Evolutionary conservation across 1,140 invertebrate species (phyloP).

Genomic region (Rhopalosiphum padi): DNA sequence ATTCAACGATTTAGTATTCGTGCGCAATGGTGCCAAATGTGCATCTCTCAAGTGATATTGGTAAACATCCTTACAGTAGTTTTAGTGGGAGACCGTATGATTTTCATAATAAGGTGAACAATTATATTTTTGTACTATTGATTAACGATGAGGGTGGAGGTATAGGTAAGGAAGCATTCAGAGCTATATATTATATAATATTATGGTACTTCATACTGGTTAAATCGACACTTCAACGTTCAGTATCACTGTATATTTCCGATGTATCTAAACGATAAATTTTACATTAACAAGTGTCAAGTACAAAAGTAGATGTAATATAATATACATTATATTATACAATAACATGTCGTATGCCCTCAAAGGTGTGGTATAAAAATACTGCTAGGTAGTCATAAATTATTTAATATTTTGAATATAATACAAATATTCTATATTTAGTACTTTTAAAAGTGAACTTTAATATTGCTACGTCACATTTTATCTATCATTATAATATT

Average conservation of each 20-base stretch:
- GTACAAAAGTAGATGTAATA: no score
- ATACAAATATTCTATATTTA: neutral
- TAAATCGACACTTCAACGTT: no score
- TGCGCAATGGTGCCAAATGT: neutral
- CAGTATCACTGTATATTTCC: no score
- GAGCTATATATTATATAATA: no score
- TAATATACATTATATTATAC: neutral
- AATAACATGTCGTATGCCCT: neutral
- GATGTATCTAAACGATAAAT: no score
- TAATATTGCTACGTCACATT: neutral
- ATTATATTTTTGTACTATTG: neutral
- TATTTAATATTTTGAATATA: neutral
- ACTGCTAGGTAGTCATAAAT: neutral
- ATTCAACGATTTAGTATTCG: neutral
- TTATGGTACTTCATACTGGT: no score
- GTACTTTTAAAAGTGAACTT: neutral
- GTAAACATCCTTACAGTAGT: neutral
- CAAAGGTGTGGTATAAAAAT: neutral
- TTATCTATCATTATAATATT: neutral
- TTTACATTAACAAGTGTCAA: no score
- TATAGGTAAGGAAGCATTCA: neutral
- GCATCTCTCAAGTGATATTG: neutral
- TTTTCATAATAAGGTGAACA: neutral
- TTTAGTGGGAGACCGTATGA: neutral
- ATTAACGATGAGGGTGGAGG: neutral